Evolutionary conservation across 1,140 invertebrate species (phyloP).

Genomic region (Cyphomyrmex costatus): DNA sequence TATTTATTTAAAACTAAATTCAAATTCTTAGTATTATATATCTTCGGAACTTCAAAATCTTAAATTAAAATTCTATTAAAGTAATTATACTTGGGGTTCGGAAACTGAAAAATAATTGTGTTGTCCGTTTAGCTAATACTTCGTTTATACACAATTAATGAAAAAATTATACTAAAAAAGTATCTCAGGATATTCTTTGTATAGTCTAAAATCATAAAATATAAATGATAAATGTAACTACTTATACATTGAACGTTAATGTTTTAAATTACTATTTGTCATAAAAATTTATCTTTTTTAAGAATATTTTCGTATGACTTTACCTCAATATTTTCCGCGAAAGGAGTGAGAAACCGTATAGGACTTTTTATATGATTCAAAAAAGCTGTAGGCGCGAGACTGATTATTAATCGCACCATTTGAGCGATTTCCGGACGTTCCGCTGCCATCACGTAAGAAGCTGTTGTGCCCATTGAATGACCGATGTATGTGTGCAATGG

Average conservation of each 20-base stretch:
- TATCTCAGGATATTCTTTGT: neutral
- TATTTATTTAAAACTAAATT: neutral
- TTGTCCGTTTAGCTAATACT: neutral
- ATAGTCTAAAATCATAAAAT: neutral
- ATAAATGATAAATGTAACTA: neutral
- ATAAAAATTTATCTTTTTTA: neutral
- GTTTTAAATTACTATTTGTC: neutral
- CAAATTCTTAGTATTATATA: neutral
- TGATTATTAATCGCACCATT: slow-evolving; percentile 88
- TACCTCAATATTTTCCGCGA: slow-evolving; percentile 86
- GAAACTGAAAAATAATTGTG: neutral
- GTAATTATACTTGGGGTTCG: neutral
- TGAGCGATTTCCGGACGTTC: slow-evolving; percentile 86
- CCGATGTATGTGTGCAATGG: slow-evolving; percentile 86
- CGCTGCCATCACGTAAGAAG: slow-evolving; percentile 89
- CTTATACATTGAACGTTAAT: neutral
- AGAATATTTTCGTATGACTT: slow-evolving; percentile 62
- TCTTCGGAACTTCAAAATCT: neutral
- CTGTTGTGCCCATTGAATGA: slow-evolving; percentile 89
- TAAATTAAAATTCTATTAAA: neutral
- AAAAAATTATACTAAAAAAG: neutral
- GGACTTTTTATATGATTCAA: slow-evolving; percentile 91
- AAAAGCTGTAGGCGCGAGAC: slow-evolving; percentile 92
- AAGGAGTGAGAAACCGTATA: slow-evolving; percentile 88
- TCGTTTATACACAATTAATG: neutral